Conservation (phyloP, 1,140 invertebrate genomes). For the Holcopasites calliopsidis region DNA sequence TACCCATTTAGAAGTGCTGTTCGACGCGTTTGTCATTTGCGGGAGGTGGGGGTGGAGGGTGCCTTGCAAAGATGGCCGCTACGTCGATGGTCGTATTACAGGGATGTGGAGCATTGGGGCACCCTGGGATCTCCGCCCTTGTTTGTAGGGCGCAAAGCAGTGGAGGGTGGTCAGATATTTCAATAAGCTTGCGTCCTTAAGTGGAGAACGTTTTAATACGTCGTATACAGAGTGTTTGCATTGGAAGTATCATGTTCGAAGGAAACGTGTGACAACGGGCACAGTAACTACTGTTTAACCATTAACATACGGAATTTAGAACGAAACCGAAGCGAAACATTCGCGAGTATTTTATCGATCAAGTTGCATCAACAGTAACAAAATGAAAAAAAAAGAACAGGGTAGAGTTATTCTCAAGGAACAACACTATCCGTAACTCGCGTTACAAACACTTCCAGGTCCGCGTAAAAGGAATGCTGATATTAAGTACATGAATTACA, state of each 20-base stretch:
- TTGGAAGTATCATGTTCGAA: neutral
- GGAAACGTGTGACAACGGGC: neutral
- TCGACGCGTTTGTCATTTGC: neutral
- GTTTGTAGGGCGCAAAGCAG: neutral
- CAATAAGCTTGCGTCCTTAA: conserved; percentile 24
- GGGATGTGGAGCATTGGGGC: conserved; percentile 49
- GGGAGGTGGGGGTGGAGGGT: conserved; percentile 2
- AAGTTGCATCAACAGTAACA: too few relatives aligned
- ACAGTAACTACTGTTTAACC: neutral
- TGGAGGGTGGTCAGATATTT: conserved; percentile 8
- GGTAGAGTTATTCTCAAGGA: neutral
- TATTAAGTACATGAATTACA: conserved; percentile 33
- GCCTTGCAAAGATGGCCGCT: conserved; percentile 46
- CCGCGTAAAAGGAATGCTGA: conserved; percentile 30
- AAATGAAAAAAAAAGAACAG: neutral
- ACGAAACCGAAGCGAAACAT: too few relatives aligned
- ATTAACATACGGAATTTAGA: too few relatives aligned
- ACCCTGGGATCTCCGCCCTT: neutral
- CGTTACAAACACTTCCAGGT: neutral
- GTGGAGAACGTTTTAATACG: neutral
- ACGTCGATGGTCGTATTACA: conserved; percentile 1
- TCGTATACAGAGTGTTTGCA: neutral
- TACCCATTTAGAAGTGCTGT: neutral
- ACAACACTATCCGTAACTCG: neutral
- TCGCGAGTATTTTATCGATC: too few relatives aligned